Base-by-base conservation (phyloP, 2,888 invertebrate genomes). In the Yponomeuta plumbellus region DNA sequence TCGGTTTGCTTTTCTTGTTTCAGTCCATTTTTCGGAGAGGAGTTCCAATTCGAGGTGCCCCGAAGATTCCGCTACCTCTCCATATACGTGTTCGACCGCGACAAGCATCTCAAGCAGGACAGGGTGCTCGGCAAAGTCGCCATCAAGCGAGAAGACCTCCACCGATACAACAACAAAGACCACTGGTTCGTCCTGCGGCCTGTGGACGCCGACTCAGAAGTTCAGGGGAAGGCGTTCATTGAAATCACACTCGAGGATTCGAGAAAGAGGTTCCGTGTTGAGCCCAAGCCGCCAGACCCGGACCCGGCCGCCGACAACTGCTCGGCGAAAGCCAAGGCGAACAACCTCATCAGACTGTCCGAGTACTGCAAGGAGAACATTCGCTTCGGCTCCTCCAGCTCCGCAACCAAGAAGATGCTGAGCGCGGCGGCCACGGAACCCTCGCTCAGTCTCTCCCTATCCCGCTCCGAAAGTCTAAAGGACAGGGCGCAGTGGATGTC, bases 1-100 rank as follows among this genome's bases (percentile, higher is more conserved):
- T 1, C 17, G 39, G 5, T 39, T 52, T 13, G 13, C 44, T 52
- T 5, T 17, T 52, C 70, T 83, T 75, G 76, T 94, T 93, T 73
- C 85, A 95, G 95, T 83, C 97, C 97, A 72, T 97, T 97, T 88
- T 97, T 97, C 85, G 97, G 97, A 70, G 97, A 97, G 83, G 97
- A 97, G 86, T 97, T 97, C 90, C 96, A 97, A 84, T 97, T 97
- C 82, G 97, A 97, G 86, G 96, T 98, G 73, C 97, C 98, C 65
- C 92, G 97, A 76, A 94, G 95, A 84, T 98, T 98, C 90, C 94
- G 97, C 74, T 96, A 95, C 88, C 93, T 98, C 69, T 96, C 96
- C 72, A 94, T 97, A 76, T 97, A 97, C 87, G 94, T 97, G 76
- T 96, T 95, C 89, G 97, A 97, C 83, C 93, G 96, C 72, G 97